These are phyloP conservation scores for Phengaris arion DNA, from an alignment of 2,888 invertebrate genomes.

Conservation along the genomic window DNA sequence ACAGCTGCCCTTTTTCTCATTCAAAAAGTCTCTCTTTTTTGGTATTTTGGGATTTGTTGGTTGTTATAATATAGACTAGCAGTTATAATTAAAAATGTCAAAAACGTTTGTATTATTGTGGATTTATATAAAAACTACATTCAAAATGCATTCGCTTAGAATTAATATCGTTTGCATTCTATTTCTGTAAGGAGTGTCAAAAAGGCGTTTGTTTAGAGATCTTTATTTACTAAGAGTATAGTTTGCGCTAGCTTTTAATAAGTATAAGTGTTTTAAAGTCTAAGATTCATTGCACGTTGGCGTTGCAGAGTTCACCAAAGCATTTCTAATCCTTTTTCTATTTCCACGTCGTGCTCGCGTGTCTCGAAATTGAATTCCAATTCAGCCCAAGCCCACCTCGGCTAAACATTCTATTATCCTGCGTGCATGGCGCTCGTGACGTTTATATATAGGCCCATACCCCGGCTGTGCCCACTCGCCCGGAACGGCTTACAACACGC, in stretches of 20 bases:
- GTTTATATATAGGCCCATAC: slow-evolving; percentile 1
- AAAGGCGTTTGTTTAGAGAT: too few species aligned
- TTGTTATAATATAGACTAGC: too few species aligned
- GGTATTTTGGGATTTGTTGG: too few species aligned
- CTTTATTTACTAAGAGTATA: too few species aligned
- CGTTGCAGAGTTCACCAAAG: background rate
- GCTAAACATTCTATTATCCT: slow-evolving; percentile 25
- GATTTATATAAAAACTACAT: too few species aligned
- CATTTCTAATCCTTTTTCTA: slow-evolving; percentile 12
- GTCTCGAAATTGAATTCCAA: slow-evolving; percentile 36
- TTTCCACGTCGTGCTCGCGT: slow-evolving; percentile 10
- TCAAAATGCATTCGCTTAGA: background rate
- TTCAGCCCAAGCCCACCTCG: slow-evolving; percentile 36
- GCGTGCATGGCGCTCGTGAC: slow-evolving; percentile 25
- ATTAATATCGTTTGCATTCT: too few species aligned
- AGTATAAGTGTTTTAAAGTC: slow-evolving; percentile 4
- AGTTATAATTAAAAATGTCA: too few species aligned
- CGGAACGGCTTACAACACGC: slow-evolving; percentile 36
- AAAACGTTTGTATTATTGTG: too few species aligned
- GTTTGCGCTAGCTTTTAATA: background rate
- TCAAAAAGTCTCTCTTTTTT: too few species aligned
- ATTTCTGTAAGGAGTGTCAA: too few species aligned
- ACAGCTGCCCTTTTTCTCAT: too few species aligned
- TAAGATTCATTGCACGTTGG: background rate
- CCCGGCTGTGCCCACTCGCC: background rate